Percentiles rank a stretch among this genome's conserved stretches.
Conservation (phyloP, 1,140 invertebrate genomes). For the Protaetia brevitarsis region DNA sequence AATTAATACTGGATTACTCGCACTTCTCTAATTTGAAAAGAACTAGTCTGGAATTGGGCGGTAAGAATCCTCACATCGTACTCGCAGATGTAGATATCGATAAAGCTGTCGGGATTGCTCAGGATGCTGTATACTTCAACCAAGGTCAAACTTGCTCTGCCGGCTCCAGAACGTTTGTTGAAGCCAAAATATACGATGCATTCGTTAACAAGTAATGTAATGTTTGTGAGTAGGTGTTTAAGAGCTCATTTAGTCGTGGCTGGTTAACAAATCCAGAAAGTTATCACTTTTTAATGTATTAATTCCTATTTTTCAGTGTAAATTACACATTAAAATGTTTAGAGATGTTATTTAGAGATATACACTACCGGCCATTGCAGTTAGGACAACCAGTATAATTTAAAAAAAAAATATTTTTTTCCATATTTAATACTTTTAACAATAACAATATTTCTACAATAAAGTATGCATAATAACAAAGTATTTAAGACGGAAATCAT, state of each 20-base stretch:
- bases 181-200: constrained; percentile 93
- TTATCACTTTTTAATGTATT: not conserved
- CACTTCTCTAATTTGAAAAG: constrained; percentile 81
- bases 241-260: not conserved
- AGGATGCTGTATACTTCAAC: constrained; percentile 84
- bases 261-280: not conserved
- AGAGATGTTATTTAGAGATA: not conserved
- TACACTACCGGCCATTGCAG: too few species aligned
- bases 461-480: too few species aligned
- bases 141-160: constrained; percentile 71
- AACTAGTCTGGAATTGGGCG: constrained; percentile 89
- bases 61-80: constrained; percentile 93
- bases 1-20: constrained; percentile 78
- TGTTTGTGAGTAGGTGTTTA: not conserved
- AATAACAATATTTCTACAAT: too few species aligned
- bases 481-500: too few species aligned
- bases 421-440: too few species aligned
- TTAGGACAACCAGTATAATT: too few species aligned
- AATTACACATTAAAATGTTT: not conserved
- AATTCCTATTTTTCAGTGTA: not conserved
- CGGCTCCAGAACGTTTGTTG: constrained; percentile 85
- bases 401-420: not conserved
- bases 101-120: constrained; percentile 75
- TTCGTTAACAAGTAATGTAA: constrained; percentile 76
- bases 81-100: constrained; percentile 79